These are phyloP conservation scores for Eucera pruinosa DNA, from an alignment of 2,888 invertebrate species.

Conservation along the genomic window DNA sequence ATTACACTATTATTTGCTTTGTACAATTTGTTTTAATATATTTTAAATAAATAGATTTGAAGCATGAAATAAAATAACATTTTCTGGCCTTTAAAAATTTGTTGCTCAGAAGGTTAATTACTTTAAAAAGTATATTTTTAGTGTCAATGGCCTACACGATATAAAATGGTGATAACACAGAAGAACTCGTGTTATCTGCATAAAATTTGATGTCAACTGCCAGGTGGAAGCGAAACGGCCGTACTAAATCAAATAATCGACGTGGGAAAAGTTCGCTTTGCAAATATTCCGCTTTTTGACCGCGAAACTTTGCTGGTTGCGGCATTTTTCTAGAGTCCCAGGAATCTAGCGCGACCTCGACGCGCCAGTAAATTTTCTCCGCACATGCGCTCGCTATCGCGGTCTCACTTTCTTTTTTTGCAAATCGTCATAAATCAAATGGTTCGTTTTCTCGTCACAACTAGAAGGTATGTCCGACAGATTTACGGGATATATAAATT, in stretches of 20 bases:
- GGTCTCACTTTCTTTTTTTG: slow-evolving; percentile 1
- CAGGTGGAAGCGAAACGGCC: neutral
- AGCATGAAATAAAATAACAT: no score
- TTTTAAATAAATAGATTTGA: no score
- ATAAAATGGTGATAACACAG: no score
- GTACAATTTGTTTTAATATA: no score
- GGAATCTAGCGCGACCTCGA: neutral
- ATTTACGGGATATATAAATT: slow-evolving; percentile 66
- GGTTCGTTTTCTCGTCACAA: slow-evolving; percentile 59
- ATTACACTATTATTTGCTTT: no score
- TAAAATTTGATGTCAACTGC: neutral
- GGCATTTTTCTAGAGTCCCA: slow-evolving; percentile 38
- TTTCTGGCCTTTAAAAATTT: no score
- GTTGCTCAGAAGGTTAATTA: no score
- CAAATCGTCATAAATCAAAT: slow-evolving; percentile 47
- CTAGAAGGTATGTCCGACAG: slow-evolving; percentile 50
- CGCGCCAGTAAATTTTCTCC: slow-evolving; percentile 48
- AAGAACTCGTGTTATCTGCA: no score
- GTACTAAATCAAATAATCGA: slow-evolving; percentile 34
- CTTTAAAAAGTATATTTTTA: no score
- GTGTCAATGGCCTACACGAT: no score
- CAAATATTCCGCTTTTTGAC: slow-evolving; percentile 2
- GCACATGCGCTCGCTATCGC: slow-evolving; percentile 48
- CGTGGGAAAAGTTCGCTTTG: slow-evolving; percentile 3
- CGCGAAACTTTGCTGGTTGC: slow-evolving; percentile 26